Evolutionary conservation across 2,888 invertebrate species (phyloP).

Genomic region (Spilarctia lutea): DNA sequence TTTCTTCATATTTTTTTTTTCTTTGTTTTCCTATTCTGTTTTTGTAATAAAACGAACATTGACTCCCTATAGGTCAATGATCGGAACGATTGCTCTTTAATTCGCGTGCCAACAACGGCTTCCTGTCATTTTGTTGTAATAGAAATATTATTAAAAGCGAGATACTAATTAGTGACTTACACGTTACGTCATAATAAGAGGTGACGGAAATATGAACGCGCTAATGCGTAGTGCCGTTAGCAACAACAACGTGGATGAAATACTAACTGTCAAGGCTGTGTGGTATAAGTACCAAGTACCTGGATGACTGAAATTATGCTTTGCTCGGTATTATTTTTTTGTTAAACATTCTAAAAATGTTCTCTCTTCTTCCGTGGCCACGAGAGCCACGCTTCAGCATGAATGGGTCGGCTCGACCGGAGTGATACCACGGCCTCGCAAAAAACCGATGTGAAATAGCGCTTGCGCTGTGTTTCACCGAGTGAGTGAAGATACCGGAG

Average conservation of each 20-base stretch:
- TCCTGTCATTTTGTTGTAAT: not conserved
- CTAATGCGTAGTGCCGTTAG: conserved; percentile 61
- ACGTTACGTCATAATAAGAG: conserved; percentile 42
- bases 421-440: too few relatives aligned
- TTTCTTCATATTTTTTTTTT: not conserved
- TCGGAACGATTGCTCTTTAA: not conserved
- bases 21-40: not conserved
- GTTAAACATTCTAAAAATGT: too few relatives aligned
- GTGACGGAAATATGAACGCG: conserved; percentile 48
- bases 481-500: too few relatives aligned
- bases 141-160: not conserved
- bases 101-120: not conserved
- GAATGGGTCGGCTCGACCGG: too few relatives aligned
- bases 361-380: too few relatives aligned
- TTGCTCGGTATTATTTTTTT: too few relatives aligned
- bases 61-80: not conserved
- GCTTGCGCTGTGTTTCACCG: too few relatives aligned
- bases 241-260: conserved; percentile 51
- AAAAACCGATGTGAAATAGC: too few relatives aligned
- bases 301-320: too few relatives aligned
- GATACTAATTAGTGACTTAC: conserved; percentile 29
- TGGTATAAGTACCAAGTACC: conserved; percentile 10
- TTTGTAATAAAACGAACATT: not conserved
- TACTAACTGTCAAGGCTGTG: conserved; percentile 29
- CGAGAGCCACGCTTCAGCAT: too few relatives aligned